Conservation (phyloP, 2,888 invertebrate species). For the Alviniconcha strummeri region DNA sequence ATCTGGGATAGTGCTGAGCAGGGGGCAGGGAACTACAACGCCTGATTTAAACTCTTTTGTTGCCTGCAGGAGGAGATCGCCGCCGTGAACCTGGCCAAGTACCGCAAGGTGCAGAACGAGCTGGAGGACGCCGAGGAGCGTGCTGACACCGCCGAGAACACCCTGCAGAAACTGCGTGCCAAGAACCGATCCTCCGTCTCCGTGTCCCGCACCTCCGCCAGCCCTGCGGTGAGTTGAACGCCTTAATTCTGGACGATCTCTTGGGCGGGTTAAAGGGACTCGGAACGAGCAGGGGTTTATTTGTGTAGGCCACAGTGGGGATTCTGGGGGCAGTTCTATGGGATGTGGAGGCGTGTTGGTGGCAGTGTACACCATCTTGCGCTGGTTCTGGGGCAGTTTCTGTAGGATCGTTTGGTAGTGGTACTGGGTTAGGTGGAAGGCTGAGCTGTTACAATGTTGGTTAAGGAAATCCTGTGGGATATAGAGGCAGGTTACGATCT, state of each 20-base stretch:
- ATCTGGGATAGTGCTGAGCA: too few relatives aligned
- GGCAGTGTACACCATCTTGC: too few relatives aligned
- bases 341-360: too few relatives aligned
- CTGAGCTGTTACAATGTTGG: too few relatives aligned
- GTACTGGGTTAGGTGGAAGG: too few relatives aligned
- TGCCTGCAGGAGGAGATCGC: slow-evolving; percentile 74
- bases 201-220: slow-evolving; percentile 54
- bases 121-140: slow-evolving; percentile 76
- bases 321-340: too few relatives aligned
- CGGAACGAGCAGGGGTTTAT: neutral
- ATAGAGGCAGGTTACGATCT: too few relatives aligned
- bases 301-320: neutral
- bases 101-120: slow-evolving; percentile 76
- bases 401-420: too few relatives aligned
- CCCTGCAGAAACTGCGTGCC: slow-evolving; percentile 74
- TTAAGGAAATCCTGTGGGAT: too few relatives aligned
- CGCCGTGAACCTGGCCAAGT: slow-evolving; percentile 76
- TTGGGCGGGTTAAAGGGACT: neutral
- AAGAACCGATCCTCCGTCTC: slow-evolving; percentile 72
- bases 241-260: neutral
- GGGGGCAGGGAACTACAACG: too few relatives aligned
- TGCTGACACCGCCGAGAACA: slow-evolving; percentile 75
- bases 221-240: slow-evolving; percentile 48
- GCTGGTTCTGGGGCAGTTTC: too few relatives aligned
- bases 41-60: neutral